A percentile compares a stretch with the other conserved stretches of the same genome.
phyloP scores from a whole-genome alignment of 1,140 invertebrate genomes.

The Atta colombica region DNA sequence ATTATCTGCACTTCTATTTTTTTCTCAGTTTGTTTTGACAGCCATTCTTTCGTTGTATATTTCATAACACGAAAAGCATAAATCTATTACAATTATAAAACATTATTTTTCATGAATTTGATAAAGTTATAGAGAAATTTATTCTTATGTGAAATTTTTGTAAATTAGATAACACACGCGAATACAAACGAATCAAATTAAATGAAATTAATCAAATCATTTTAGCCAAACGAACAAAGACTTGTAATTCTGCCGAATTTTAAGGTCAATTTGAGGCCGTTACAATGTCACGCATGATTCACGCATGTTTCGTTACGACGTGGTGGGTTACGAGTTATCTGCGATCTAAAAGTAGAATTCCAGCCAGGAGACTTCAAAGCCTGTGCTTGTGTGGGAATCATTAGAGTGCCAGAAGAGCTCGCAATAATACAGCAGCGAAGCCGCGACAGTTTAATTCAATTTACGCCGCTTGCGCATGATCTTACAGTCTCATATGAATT shows the following conservation, averaged over 20 bases:
- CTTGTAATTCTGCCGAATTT: slow-evolving; percentile 7
- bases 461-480: slow-evolving; percentile 50
- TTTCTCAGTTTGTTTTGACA: background rate
- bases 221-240: background rate
- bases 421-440: background rate
- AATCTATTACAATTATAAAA: slow-evolving; percentile 7
- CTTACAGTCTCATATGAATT: slow-evolving; percentile 53
- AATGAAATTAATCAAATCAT: slow-evolving; percentile 1
- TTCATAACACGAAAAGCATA: background rate
- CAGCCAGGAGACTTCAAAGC: slow-evolving; percentile 63
- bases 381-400: slow-evolving; percentile 68
- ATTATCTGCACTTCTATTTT: slow-evolving; percentile 15
- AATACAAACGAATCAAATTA: background rate
- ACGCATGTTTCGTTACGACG: slow-evolving; percentile 30
- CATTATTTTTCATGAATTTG: slow-evolving; percentile 4
- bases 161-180: background rate
- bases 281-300: slow-evolving; percentile 36
- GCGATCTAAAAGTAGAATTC: slow-evolving; percentile 79
- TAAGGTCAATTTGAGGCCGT: slow-evolving; percentile 56
- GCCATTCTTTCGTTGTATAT: slow-evolving; percentile 7
- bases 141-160: background rate
- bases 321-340: slow-evolving; percentile 66
- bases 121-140: background rate
- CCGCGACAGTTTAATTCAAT: slow-evolving; percentile 70
- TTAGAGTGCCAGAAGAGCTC: slow-evolving; percentile 48